These are phyloP conservation scores for Mirounga angustirostris DNA, from an alignment of 2,113 vertebrate genomes.

Conservation along the genomic window DNA sequence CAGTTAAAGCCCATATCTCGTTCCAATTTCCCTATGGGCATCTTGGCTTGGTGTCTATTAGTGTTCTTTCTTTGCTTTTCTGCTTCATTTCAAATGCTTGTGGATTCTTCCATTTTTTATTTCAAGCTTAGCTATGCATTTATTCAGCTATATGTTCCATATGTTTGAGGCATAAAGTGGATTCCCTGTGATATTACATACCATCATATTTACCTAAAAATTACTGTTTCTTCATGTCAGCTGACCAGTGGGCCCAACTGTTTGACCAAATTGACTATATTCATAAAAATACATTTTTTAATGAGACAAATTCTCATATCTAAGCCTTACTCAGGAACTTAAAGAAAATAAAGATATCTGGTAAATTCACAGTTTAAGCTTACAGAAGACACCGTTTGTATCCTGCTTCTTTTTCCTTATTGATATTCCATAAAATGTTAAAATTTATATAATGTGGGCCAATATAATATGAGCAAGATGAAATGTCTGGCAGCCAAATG, in stretches of 20 bases:
- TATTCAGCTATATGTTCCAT: not conserved
- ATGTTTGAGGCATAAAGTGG: not conserved
- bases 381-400: not conserved
- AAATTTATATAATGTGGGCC: not conserved
- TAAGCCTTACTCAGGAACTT: not conserved
- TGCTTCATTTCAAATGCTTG: not conserved
- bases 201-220: not conserved
- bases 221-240: not conserved
- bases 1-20: not conserved
- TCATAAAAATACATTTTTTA: constrained; percentile 32
- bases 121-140: not conserved
- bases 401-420: not conserved
- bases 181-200: not conserved
- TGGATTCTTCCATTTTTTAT: not conserved
- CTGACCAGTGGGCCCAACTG: not conserved
- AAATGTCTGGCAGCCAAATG: not conserved
- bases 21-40: not conserved
- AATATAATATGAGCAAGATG: not conserved
- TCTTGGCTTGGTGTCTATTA: not conserved
- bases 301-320: not conserved
- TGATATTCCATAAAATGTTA: not conserved
- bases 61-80: not conserved
- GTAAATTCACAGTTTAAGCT: not conserved
- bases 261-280: not conserved
- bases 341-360: not conserved